Evolutionary conservation across 2,113 vertebrate genomes (phyloP).

Genomic region (Ptyas mucosa): DNA sequence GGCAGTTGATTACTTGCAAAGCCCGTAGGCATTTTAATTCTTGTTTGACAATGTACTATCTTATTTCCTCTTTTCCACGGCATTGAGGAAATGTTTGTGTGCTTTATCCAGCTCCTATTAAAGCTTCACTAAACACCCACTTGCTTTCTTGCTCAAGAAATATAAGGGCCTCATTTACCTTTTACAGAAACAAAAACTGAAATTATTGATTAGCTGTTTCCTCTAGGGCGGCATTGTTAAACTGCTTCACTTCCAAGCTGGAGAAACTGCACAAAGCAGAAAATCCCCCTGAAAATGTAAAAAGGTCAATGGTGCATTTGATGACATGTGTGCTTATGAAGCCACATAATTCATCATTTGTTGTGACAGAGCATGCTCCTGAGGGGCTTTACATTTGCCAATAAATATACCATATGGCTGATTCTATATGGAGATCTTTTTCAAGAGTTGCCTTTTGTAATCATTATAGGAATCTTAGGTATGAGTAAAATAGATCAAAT

Average conservation of each 20-base stretch:
- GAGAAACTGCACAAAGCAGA: conserved; percentile 56
- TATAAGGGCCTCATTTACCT: conserved; percentile 52
- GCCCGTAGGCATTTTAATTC: background rate
- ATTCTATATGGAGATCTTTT: conserved; percentile 55
- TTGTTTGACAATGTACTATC: background rate
- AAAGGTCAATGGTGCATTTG: conserved; percentile 64
- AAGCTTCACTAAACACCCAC: conserved; percentile 14
- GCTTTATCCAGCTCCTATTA: conserved; percentile 8
- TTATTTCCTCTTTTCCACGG: background rate
- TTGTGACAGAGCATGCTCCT: conserved; percentile 57
- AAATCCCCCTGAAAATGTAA: conserved; percentile 64
- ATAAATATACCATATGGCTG: conserved; percentile 64
- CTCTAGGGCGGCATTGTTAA: conserved; percentile 47
- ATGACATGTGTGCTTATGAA: conserved; percentile 62
- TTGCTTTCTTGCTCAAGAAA: conserved; percentile 42
- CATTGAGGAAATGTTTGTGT: background rate
- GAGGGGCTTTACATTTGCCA: conserved; percentile 58
- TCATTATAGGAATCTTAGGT: conserved; percentile 58
- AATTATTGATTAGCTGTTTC: conserved; percentile 67
- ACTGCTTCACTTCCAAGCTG: conserved; percentile 55
- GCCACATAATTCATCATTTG: conserved; percentile 68
- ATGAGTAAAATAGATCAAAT: conserved; percentile 58
- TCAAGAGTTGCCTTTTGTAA: conserved; percentile 53
- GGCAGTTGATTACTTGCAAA: background rate
- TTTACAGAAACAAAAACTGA: conserved; percentile 63